Evolutionary conservation across 2,888 invertebrate genomes (phyloP).

Genomic region (Pedicia rivosa): DNA sequence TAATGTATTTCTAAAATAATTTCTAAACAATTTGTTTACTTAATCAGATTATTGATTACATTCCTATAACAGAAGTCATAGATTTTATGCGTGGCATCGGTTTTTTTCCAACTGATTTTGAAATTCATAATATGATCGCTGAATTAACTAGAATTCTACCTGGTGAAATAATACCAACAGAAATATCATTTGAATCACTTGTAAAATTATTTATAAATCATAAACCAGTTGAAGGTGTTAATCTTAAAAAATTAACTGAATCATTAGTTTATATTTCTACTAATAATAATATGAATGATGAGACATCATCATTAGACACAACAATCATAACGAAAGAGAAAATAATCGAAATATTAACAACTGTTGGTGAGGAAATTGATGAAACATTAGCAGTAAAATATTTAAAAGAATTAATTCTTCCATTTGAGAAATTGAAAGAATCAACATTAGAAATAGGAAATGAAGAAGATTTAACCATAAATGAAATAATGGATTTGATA

Average conservation of each 20-base stretch:
- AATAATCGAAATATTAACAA: constrained; percentile 10
- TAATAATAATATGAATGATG: constrained; percentile 25
- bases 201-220: constrained; percentile 50
- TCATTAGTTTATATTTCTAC: neutral
- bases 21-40: neutral
- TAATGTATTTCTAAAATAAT: neutral
- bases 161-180: neutral
- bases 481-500: too few species aligned
- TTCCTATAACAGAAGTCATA: constrained; percentile 48
- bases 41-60: constrained; percentile 31
- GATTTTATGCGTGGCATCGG: constrained; percentile 60
- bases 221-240: constrained; percentile 41
- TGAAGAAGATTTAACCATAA: too few species aligned
- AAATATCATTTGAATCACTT: constrained; percentile 46
- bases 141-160: constrained; percentile 31
- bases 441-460: too few species aligned
- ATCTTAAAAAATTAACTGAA: constrained; percentile 23
- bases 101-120: constrained; percentile 57
- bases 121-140: constrained; percentile 38
- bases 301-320: constrained; percentile 12
- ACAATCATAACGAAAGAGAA: constrained; percentile 5
- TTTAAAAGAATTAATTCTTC: constrained; percentile 8
- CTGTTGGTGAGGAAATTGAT: constrained; percentile 9
- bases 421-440: too few species aligned
- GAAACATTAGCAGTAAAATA: constrained; percentile 9